Conservation (phyloP, 2,797 vertebrate species). For the Sebastes iracundus region DNA sequence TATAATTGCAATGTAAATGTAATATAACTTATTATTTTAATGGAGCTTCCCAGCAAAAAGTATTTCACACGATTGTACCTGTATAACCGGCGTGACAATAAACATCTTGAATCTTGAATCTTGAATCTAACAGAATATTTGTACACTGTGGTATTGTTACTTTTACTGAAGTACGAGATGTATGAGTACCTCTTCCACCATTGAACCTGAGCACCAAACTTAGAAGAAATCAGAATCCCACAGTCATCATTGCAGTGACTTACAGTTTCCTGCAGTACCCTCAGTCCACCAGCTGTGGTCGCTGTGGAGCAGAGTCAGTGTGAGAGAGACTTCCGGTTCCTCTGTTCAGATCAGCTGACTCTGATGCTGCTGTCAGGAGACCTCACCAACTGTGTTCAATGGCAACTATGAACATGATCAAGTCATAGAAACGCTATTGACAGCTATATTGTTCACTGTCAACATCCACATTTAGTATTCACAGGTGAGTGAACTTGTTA, state of each 20-base stretch:
- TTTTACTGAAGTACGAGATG: too few species aligned
- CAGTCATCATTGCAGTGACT: not conserved
- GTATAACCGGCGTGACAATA: too few species aligned
- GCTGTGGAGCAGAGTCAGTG: conserved; percentile 20
- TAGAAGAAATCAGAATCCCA: too few species aligned
- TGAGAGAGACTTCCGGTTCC: conserved; percentile 66
- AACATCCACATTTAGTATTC: conserved; percentile 12
- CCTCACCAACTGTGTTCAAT: conserved; percentile 58
- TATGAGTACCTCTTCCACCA: too few species aligned
- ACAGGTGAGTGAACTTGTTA: conserved; percentile 57
- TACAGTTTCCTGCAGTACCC: conserved; percentile 28
- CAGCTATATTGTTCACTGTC: not conserved
- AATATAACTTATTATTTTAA: too few species aligned
- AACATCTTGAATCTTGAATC: too few species aligned
- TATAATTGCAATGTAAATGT: too few species aligned
- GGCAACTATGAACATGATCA: conserved; percentile 72
- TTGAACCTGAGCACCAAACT: too few species aligned
- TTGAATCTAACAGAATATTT: too few species aligned
- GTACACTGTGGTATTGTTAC: too few species aligned
- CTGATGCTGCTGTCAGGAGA: conserved; percentile 78
- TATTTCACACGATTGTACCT: too few species aligned
- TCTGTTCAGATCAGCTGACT: conserved; percentile 81
- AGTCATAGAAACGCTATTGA: conserved; percentile 44
- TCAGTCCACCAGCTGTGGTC: conserved; percentile 40
- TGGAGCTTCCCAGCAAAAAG: too few species aligned